Base-by-base conservation (phyloP, 2,888 invertebrate genomes). In the Synanthedon formicaeformis region DNA sequence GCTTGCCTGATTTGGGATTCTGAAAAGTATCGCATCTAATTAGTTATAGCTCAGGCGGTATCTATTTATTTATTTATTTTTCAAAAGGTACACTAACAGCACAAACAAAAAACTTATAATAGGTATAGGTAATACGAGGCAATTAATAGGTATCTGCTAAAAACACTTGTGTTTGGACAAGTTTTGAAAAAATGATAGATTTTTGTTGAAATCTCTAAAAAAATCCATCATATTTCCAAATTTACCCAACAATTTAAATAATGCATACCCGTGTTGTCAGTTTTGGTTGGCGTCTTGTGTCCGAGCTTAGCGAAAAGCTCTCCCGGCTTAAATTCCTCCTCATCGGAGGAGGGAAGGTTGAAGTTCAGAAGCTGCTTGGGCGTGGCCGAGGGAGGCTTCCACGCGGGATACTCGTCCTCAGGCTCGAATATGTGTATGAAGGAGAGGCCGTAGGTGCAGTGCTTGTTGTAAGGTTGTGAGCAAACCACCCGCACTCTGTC, bases 401-500 rank as follows among this genome's bases (percentile, higher is more conserved):
- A 12, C 16, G 18, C 11, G 12, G 49, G 18, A 51, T 57, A 61
- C 51, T 89, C 88, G 51, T 57, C 61, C 51, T 89, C 89, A 57
- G 91, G 89, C 53, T 73, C 75, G 58, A 73, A 76, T 10, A 96
- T 77, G 65, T 91, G 93, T 51, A 96, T 83, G 76, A 96, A 96
- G 0, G 94, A 92, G 12, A 97, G 73, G 0, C 97, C 97, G 77
- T 91, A 97, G 76, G 93, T 69, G 54, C 91, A 89, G 61, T 92
- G 91, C 69, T 90, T 93, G 72, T 95, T 95, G 76, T 95, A 96
- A 0, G 96, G 96, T 78, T 97, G 97, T 3, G 92, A 91, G 78
- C 96, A 96, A 3, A 95, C 90, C 50, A 96, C 78, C 69, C 96
- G 94, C 18, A 96, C 75, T 53, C 93, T 84, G 78, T 96, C 94